Percentiles rank a stretch among this genome's conserved stretches.
Conservation (phyloP, 2,113 vertebrate genomes). For the Myotis brandtii region DNA sequence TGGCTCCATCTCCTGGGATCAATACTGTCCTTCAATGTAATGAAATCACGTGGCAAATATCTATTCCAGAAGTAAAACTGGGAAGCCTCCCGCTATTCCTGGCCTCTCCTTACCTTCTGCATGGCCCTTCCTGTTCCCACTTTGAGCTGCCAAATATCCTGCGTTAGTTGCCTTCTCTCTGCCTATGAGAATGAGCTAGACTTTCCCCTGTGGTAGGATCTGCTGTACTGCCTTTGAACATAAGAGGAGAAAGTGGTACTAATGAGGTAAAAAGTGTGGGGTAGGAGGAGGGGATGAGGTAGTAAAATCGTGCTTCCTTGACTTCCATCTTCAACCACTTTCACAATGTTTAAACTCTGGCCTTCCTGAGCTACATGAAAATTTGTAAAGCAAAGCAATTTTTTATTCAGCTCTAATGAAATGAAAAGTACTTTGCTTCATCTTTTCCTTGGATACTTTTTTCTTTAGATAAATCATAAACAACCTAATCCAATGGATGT, state of each 20-base stretch:
- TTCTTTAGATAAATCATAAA: conserved; percentile 30
- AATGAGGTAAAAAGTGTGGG: neutral
- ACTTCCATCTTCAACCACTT: neutral
- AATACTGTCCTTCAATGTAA: neutral
- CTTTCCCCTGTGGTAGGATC: neutral
- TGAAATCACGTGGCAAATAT: neutral
- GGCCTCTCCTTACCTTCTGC: neutral
- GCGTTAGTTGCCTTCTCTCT: neutral
- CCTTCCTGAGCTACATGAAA: neutral
- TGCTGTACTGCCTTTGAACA: neutral
- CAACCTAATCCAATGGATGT: neutral
- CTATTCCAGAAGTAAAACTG: neutral
- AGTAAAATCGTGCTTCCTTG: neutral
- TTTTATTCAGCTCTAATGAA: neutral
- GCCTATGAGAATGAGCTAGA: neutral
- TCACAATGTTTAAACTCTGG: neutral
- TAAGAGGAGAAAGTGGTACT: neutral
- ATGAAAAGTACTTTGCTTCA: conserved; percentile 3
- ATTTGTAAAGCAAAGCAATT: conserved; percentile 9
- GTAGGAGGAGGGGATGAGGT: neutral
- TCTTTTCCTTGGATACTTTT: conserved; percentile 27
- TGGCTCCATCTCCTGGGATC: neutral
- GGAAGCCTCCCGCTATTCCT: neutral
- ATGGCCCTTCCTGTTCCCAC: neutral
- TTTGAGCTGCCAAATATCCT: neutral